phyloP scores from a whole-genome alignment of 2,797 vertebrate species.

The Myotis pilosus region DNA sequence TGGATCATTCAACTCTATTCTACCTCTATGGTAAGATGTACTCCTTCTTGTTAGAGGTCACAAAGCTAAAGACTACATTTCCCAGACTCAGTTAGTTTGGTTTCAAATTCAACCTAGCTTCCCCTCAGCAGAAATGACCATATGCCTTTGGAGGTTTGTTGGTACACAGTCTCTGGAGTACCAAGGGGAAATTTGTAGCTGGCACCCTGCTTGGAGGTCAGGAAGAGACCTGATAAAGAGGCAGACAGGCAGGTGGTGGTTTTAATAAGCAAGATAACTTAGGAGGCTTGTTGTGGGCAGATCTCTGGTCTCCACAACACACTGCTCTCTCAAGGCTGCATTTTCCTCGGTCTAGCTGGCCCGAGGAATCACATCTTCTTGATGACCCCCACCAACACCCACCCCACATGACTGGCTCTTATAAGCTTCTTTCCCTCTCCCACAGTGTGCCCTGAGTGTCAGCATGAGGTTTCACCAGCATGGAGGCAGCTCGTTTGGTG shows the following conservation, averaged over 20 bases:
- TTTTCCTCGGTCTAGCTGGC: background rate
- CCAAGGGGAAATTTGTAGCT: background rate
- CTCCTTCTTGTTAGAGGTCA: background rate
- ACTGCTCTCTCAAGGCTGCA: background rate
- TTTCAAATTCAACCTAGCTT: background rate
- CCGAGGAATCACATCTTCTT: accelerated
- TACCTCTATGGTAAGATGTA: background rate
- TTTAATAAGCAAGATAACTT: background rate
- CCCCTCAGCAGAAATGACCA: background rate
- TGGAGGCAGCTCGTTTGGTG: background rate
- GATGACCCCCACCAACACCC: background rate
- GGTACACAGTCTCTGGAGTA: background rate
- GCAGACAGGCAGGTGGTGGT: background rate
- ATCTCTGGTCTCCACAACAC: background rate
- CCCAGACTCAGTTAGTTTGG: background rate
- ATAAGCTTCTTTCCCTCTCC: background rate
- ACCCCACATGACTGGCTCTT: background rate
- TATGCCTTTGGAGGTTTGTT: background rate
- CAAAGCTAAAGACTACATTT: background rate
- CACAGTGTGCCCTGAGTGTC: background rate
- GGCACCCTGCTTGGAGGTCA: background rate
- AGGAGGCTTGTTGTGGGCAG: background rate
- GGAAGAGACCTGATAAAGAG: background rate
- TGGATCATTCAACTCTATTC: background rate
- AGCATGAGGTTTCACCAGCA: background rate